These are phyloP conservation scores for Muscicapa comitata DNA, from an alignment of 2,797 vertebrate genomes.

Conservation along the genomic window DNA sequence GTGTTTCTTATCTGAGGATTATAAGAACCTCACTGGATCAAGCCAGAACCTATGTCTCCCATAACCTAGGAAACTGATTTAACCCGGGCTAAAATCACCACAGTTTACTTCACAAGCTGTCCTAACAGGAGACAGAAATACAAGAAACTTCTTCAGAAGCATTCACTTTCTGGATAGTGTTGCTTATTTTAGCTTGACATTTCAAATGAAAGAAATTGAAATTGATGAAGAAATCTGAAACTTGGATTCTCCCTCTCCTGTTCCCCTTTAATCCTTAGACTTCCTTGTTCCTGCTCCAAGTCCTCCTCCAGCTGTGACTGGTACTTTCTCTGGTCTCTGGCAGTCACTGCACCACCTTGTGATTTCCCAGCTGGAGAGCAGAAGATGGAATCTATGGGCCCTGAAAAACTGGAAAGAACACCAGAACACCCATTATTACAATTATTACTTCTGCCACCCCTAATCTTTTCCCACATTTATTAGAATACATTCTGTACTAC, in stretches of 20 bases:
- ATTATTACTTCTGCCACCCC: not conserved
- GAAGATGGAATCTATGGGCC: not conserved
- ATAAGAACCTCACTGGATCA: not conserved
- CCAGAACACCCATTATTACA: not conserved
- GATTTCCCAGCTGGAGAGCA: not conserved
- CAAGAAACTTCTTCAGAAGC: not conserved
- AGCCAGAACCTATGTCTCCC: not conserved
- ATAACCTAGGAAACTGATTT: not conserved
- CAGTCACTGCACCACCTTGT: not conserved
- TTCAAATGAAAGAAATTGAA: slow-evolving; percentile 13
- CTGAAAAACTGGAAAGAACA: not conserved
- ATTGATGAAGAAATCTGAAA: not conserved
- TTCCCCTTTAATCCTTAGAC: not conserved
- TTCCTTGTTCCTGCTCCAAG: not conserved
- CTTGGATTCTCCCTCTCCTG: not conserved
- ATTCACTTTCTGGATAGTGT: not conserved
- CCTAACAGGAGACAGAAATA: not conserved
- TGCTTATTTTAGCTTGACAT: not conserved
- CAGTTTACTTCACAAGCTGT: not conserved
- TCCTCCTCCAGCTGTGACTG: not conserved
- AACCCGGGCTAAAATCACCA: not conserved
- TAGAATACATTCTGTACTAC: not conserved
- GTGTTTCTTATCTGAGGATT: not conserved
- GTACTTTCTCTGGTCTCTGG: not conserved
- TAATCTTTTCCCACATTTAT: not conserved